phyloP scores from a whole-genome alignment of 2,797 vertebrate genomes.

The Poecilia velifera region DNA sequence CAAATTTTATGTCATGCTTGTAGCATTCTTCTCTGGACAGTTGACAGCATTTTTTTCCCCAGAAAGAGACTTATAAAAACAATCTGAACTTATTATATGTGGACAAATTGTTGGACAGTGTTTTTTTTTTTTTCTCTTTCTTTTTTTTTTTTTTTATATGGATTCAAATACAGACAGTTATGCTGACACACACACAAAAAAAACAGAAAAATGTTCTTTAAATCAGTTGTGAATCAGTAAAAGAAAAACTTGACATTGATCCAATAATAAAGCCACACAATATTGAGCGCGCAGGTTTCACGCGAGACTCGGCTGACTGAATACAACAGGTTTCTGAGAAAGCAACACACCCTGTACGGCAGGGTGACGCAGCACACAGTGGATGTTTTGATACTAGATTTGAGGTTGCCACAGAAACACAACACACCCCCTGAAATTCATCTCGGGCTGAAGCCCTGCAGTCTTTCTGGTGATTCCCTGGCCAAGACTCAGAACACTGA shows the following conservation, averaged over 20 bases:
- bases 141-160: neutral
- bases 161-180: neutral
- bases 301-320: slow-evolving; percentile 25
- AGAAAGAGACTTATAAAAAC: neutral
- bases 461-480: slow-evolving; percentile 31
- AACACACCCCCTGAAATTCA: slow-evolving; percentile 36
- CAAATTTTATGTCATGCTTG: neutral
- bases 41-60: neutral
- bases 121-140: neutral
- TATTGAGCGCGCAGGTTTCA: slow-evolving; percentile 28
- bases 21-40: neutral
- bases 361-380: neutral
- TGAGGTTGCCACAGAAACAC: slow-evolving; percentile 62
- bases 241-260: neutral
- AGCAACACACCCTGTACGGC: slow-evolving; percentile 20
- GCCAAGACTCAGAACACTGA: slow-evolving; percentile 4
- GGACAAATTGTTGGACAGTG: neutral
- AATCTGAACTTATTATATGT: neutral
- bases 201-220: neutral
- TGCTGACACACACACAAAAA: neutral
- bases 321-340: slow-evolving; percentile 2
- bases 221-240: neutral
- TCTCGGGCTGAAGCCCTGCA: slow-evolving; percentile 25
- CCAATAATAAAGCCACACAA: neutral
- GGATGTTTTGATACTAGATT: slow-evolving; percentile 56